Percentiles rank a stretch among this genome's conserved stretches.
Conservation (phyloP, 2,113 vertebrate species). For the Laticauda colubrina region DNA sequence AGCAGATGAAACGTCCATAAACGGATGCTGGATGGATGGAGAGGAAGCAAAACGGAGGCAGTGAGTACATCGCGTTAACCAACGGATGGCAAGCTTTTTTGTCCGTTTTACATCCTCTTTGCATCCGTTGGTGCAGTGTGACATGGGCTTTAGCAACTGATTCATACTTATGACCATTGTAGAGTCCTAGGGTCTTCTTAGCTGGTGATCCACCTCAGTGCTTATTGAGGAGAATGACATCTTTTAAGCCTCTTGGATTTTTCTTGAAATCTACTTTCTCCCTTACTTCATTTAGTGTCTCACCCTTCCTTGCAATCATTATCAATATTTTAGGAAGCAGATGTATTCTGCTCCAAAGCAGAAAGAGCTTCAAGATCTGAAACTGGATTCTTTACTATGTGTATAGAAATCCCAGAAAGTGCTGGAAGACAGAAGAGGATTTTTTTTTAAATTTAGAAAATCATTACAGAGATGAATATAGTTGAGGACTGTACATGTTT, state of each 20-base stretch:
- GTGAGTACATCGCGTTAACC: too few species aligned
- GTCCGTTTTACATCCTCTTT: too few species aligned
- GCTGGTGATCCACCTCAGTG: not conserved
- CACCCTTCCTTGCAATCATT: not conserved
- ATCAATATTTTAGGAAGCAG: not conserved
- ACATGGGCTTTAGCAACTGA: too few species aligned
- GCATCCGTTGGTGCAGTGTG: too few species aligned
- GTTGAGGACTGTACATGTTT: constrained; percentile 16
- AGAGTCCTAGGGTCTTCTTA: not conserved
- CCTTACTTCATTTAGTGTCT: not conserved
- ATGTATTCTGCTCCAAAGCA: not conserved
- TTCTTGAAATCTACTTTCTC: not conserved
- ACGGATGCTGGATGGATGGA: too few species aligned
- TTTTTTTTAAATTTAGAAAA: not conserved
- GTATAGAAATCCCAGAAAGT: not conserved
- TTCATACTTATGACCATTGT: too few species aligned
- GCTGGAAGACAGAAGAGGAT: too few species aligned
- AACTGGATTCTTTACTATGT: not conserved
- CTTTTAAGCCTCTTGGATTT: not conserved
- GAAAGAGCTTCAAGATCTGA: not conserved
- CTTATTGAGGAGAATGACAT: not conserved
- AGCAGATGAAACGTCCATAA: too few species aligned
- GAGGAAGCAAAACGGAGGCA: too few species aligned
- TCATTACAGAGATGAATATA: not conserved
- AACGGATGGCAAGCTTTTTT: too few species aligned